phyloP scores from a whole-genome alignment of 2,797 vertebrate genomes.

The Schizopygopsis pylzovi region DNA sequence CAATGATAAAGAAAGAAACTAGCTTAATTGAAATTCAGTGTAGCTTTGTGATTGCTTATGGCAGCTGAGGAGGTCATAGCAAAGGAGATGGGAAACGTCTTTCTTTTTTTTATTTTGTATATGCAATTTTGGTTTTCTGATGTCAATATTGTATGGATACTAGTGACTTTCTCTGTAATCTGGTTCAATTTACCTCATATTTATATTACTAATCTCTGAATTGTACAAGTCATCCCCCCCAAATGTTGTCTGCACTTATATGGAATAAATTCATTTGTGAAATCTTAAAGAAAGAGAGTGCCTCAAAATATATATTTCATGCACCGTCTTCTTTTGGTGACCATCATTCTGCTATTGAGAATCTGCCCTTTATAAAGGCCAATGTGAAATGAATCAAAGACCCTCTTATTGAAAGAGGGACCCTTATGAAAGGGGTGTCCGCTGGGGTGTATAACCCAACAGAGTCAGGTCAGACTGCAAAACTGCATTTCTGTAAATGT shows the following conservation, averaged over 20 bases:
- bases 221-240: neutral
- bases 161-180: neutral
- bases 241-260: neutral
- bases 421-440: slow-evolving; percentile 11
- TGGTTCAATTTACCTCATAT: neutral
- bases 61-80: no score
- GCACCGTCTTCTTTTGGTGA: slow-evolving; percentile 9
- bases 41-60: no score
- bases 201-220: neutral
- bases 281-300: neutral
- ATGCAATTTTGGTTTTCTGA: no score
- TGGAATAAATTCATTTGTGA: neutral
- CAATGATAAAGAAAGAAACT: no score
- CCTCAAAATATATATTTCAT: neutral
- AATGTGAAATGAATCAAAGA: slow-evolving; percentile 31
- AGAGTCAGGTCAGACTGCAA: slow-evolving; percentile 25
- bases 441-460: slow-evolving; percentile 11
- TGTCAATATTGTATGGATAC: neutral
- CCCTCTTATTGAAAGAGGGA: slow-evolving; percentile 15
- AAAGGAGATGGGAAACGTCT: no score
- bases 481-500: slow-evolving; percentile 42
- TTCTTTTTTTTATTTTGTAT: no score
- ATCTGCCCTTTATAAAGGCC: slow-evolving; percentile 41
- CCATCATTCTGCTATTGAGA: slow-evolving; percentile 5
- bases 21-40: no score